Percentiles rank a stretch among this genome's conserved stretches.
phyloP scores from a whole-genome alignment of 1,140 invertebrate genomes.

The Chrysoperla carnea region DNA sequence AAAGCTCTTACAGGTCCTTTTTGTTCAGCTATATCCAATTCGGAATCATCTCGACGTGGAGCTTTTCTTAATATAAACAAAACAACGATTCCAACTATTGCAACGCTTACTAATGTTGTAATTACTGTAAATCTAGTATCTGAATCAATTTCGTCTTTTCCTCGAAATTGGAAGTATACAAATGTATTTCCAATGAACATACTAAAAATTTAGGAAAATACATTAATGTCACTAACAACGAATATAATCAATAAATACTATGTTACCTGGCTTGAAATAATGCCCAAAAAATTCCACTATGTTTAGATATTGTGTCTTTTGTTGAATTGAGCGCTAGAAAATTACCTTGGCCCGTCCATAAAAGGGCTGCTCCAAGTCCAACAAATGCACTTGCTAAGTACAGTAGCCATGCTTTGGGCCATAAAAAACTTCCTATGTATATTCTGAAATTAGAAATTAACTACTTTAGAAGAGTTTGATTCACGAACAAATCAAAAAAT shows the following conservation, averaged over 20 bases:
- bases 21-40: constrained; percentile 33
- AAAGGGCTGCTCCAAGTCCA: constrained; percentile 75
- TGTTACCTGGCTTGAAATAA: constrained; percentile 76
- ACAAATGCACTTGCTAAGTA: constrained; percentile 72
- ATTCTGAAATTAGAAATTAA: constrained; percentile 29
- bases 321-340: constrained; percentile 85
- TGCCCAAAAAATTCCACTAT: constrained; percentile 93
- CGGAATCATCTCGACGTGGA: constrained; percentile 29
- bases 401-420: constrained; percentile 62
- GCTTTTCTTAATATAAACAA: constrained; percentile 40
- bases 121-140: constrained; percentile 54
- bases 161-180: constrained; percentile 79
- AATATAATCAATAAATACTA: constrained; percentile 4
- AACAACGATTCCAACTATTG: constrained; percentile 46
- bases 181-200: constrained; percentile 88
- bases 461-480: no score
- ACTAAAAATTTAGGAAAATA: constrained; percentile 33
- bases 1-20: constrained; percentile 45
- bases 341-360: constrained; percentile 86
- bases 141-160: constrained; percentile 42
- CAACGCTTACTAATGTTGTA: constrained; percentile 48
- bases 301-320: constrained; percentile 69
- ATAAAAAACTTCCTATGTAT: constrained; percentile 68
- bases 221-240: not conserved
- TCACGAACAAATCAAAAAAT: no score